Evolutionary conservation across 2,888 invertebrate genomes (phyloP).

Genomic region (Orthosia gothica): DNA sequence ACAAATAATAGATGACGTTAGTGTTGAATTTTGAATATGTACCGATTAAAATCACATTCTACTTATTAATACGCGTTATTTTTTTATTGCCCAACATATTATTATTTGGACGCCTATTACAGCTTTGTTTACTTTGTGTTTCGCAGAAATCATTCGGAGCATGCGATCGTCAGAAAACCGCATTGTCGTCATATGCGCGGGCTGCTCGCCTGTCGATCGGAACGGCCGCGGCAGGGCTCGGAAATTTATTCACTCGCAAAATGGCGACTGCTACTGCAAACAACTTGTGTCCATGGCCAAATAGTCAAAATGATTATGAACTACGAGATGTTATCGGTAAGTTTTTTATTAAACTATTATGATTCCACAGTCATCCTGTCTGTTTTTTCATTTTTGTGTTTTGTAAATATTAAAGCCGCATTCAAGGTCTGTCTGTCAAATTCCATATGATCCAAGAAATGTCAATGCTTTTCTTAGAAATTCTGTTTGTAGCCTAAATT

Average conservation of each 20-base stretch:
- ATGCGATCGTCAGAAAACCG: constrained; percentile 78
- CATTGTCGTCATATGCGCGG: constrained; percentile 85
- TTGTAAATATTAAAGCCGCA: constrained; percentile 25
- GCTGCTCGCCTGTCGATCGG: constrained; percentile 81
- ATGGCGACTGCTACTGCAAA: constrained; percentile 81
- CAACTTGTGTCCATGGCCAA: constrained; percentile 94
- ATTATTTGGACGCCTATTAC: background rate
- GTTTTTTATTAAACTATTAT: constrained; percentile 73
- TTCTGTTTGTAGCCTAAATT: background rate
- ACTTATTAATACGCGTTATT: too few species aligned
- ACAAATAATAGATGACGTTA: constrained; percentile 53
- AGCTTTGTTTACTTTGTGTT: constrained; percentile 30
- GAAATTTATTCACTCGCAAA: constrained; percentile 85
- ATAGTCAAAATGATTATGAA: constrained; percentile 98
- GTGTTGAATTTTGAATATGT: background rate
- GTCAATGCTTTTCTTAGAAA: constrained; percentile 40
- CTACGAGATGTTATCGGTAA: constrained; percentile 98
- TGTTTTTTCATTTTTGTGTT: constrained; percentile 1
- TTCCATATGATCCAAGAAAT: constrained; percentile 49
- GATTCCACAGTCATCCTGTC: background rate
- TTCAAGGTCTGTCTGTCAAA: constrained; percentile 52
- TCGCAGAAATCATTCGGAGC: constrained; percentile 80
- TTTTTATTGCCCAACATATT: background rate
- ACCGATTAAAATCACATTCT: background rate
- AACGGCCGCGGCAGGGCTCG: constrained; percentile 76